Conservation (phyloP, 2,113 vertebrate species). For the Herpetotheres cachinnans region DNA sequence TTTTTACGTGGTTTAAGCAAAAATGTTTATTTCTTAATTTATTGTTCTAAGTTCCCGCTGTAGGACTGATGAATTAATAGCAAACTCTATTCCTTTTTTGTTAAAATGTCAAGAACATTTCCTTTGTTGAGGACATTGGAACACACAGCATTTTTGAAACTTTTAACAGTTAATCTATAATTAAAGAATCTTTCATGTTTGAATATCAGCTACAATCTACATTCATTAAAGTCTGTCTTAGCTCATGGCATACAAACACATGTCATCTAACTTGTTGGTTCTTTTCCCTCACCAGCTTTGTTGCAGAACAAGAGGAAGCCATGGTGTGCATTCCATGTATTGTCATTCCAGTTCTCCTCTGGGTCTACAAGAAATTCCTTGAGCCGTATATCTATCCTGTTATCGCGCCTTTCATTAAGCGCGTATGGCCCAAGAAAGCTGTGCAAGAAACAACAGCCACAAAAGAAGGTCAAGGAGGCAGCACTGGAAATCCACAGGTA, state of each 20-base stretch:
- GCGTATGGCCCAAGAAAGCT: conserved; percentile 80
- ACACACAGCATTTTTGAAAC: not conserved
- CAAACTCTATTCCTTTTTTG: not conserved
- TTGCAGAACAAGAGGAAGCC: not conserved
- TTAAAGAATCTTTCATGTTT: not conserved
- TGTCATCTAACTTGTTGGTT: not conserved
- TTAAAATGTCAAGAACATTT: not conserved
- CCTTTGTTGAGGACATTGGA: not conserved
- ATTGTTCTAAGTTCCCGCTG: not conserved
- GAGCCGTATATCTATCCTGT: conserved; percentile 91
- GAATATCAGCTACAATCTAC: rapidly evolving
- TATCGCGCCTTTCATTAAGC: conserved; percentile 83
- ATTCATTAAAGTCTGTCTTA: not conserved
- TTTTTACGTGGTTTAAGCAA: not conserved
- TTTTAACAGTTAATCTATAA: not conserved
- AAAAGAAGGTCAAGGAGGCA: conserved; percentile 26
- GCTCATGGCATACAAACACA: rapidly evolving
- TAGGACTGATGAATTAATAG: not conserved
- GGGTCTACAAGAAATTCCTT: conserved; percentile 96
- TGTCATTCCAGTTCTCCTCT: conserved; percentile 92
- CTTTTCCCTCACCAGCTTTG: not conserved
- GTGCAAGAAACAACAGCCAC: conserved; percentile 54
- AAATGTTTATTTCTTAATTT: not conserved
- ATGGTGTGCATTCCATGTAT: conserved; percentile 99
- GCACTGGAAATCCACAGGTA: not conserved